These are phyloP conservation scores for Exephanes ischioxanthus DNA, from an alignment of 2,888 invertebrate species.

Conservation along the genomic window DNA sequence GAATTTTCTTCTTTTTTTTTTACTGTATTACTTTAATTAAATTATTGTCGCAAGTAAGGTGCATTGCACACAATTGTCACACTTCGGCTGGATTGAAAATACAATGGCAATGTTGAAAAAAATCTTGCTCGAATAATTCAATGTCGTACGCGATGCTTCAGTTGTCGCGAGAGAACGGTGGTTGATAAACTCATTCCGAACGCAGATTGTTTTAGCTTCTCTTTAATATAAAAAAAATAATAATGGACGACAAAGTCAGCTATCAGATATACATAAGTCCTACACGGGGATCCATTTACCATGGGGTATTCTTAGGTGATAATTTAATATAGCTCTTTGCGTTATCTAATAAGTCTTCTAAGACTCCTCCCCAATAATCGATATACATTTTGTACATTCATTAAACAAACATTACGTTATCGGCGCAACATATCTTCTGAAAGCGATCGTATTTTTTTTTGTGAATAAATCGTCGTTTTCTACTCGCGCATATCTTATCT, in stretches of 20 bases:
- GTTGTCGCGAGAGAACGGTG: not conserved
- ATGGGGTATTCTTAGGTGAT: conserved; percentile 46
- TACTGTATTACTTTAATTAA: conserved; percentile 48
- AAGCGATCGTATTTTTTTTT: conserved; percentile 22
- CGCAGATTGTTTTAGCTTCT: conserved; percentile 18
- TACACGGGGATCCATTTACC: conserved; percentile 59
- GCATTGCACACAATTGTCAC: conserved; percentile 36
- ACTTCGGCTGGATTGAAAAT: conserved; percentile 33
- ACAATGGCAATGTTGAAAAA: conserved; percentile 3
- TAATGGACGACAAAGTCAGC: conserved; percentile 47
- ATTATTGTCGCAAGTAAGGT: conserved; percentile 52
- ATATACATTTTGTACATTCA: conserved; percentile 66
- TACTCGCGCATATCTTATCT: not conserved
- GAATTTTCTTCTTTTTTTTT: conserved; percentile 44
- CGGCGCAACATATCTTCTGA: conserved; percentile 56
- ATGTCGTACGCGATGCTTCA: not conserved
- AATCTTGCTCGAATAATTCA: not conserved
- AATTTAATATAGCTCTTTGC: conserved; percentile 53
- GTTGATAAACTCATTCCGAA: not conserved
- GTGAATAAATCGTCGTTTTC: not conserved
- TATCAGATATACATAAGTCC: conserved; percentile 46
- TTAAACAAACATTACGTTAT: conserved; percentile 55
- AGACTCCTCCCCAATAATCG: conserved; percentile 50
- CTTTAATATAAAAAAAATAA: conserved; percentile 56
- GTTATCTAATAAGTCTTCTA: conserved; percentile 41